These are phyloP conservation scores for Mermis nigrescens DNA, from an alignment of 2,888 invertebrate genomes.

Conservation along the genomic window DNA sequence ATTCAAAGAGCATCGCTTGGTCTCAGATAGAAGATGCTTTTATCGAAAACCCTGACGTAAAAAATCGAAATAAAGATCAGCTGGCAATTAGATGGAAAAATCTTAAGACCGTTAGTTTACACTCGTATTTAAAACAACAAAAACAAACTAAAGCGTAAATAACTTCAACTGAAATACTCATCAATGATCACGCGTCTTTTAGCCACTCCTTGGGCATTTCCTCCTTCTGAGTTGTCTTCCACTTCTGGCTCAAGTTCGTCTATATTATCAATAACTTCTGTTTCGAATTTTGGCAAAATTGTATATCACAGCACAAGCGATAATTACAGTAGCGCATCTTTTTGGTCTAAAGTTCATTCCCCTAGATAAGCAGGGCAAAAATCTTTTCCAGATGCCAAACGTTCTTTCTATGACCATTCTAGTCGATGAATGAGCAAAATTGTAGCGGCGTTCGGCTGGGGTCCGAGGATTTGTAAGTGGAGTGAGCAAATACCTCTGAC, in stretches of 20 bases:
- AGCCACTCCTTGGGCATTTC: not conserved
- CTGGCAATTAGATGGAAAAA: not conserved
- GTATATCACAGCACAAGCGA: not conserved
- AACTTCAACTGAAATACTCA: too few relatives aligned
- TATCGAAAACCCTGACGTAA: not conserved
- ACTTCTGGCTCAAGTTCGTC: not conserved
- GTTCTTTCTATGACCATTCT: not conserved
- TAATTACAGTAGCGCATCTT: not conserved
- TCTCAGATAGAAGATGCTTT: not conserved
- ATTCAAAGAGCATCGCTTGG: not conserved
- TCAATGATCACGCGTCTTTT: not conserved
- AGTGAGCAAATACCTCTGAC: not conserved
- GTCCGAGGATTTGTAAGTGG: not conserved
- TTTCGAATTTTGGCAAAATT: not conserved
- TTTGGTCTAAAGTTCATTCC: not conserved
- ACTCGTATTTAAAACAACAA: not conserved
- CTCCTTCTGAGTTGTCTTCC: not conserved
- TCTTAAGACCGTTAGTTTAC: not conserved
- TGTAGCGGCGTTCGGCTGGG: not conserved
- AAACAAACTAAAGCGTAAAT: not conserved
- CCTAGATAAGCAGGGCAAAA: not conserved
- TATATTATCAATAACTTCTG: not conserved
- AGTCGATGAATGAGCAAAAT: not conserved
- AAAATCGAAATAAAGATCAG: not conserved
- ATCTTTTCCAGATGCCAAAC: slow-evolving; percentile 6